A percentile compares a stretch with the other conserved stretches of the same genome.
phyloP scores from a whole-genome alignment of 2,888 invertebrate genomes.

The Frankliniella intonsa region DNA sequence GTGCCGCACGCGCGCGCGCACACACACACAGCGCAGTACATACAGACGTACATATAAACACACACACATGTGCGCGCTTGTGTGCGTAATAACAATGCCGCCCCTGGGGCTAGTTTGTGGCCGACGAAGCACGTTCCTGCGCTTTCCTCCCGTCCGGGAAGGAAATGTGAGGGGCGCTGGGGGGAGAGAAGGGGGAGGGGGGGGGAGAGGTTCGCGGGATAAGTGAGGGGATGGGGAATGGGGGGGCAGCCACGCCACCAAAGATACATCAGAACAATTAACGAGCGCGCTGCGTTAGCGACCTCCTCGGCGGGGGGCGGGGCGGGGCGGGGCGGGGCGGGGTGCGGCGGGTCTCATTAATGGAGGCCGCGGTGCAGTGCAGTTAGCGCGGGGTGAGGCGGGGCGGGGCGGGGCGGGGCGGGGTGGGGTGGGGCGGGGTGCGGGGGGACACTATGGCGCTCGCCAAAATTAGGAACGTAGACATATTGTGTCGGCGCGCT shows the following conservation, averaged over 20 bases:
- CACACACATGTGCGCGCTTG: neutral
- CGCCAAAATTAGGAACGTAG: neutral
- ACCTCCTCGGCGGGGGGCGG: no score
- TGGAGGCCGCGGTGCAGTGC: no score
- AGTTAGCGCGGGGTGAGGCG: no score
- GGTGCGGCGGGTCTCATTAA: no score
- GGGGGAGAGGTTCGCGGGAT: no score
- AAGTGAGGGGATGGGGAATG: no score
- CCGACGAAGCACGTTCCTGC: neutral
- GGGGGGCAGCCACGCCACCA: no score
- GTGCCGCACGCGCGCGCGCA: neutral
- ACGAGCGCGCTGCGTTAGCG: neutral
- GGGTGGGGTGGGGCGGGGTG: no score
- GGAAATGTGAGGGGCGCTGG: neutral
- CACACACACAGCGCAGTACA: neutral
- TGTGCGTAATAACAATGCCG: constrained; percentile 2
- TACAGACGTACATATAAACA: constrained; percentile 2
- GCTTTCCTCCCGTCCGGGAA: neutral
- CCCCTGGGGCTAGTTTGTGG: constrained; percentile 23
- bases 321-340: no score
- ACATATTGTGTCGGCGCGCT: neutral
- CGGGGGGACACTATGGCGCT: no score
- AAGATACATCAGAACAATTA: neutral
- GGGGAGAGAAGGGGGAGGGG: neutral
- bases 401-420: no score